Evolutionary conservation across 2,797 vertebrate genomes (phyloP).

Genomic region (Pygocentrus nattereri): DNA sequence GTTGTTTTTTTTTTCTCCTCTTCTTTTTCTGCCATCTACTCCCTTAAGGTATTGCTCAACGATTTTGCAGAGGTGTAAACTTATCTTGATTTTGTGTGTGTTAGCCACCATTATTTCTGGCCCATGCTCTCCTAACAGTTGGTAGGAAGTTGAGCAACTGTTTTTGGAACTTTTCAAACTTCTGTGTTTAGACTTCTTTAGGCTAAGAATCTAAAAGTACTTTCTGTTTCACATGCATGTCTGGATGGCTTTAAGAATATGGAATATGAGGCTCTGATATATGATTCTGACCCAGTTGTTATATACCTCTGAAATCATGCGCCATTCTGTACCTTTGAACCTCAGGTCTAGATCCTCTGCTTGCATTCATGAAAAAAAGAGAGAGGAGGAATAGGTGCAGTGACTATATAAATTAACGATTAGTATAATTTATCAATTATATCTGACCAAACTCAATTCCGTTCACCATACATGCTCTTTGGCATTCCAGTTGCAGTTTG

Average conservation of each 20-base stretch:
- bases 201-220: background rate
- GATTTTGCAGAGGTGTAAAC: background rate
- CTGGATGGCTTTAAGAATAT: background rate
- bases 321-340: too few relatives aligned
- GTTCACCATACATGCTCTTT: background rate
- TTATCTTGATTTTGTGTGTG: background rate
- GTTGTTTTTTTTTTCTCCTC: background rate
- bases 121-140: background rate
- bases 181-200: background rate
- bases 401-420: constrained; percentile 80
- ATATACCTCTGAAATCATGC: too few relatives aligned
- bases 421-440: constrained; percentile 67
- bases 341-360: constrained; percentile 79
- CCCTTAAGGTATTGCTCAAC: constrained; percentile 10
- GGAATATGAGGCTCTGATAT: background rate
- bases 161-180: constrained; percentile 8
- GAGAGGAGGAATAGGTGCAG: constrained; percentile 74
- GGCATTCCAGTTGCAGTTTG: background rate
- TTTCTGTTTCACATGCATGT: background rate
- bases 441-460: background rate
- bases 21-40: background rate
- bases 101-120: background rate
- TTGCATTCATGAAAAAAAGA: constrained; percentile 72
- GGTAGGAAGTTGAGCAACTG: background rate
- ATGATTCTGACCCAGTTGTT: too few relatives aligned